phyloP scores from a whole-genome alignment of 2,797 vertebrate species.

The Anisognathus igniventris region DNA sequence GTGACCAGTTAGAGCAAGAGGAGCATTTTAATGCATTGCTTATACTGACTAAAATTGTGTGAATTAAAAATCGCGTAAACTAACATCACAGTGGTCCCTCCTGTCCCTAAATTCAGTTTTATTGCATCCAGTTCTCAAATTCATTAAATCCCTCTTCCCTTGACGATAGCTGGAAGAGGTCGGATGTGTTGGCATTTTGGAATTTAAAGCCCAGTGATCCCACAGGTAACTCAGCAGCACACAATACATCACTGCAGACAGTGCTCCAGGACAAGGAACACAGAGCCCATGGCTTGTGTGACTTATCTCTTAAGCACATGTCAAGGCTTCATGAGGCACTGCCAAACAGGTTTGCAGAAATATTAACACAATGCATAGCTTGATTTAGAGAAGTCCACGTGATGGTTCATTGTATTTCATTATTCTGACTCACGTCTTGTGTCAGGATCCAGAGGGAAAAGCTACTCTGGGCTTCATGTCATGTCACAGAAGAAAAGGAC shows the following conservation, averaged over 20 bases:
- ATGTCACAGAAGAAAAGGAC: not conserved
- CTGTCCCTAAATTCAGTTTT: not conserved
- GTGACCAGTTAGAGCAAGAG: not conserved
- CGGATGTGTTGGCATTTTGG: accelerated
- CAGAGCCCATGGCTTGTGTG: not conserved
- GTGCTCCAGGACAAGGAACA: not conserved
- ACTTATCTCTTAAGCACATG: not conserved
- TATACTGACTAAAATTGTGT: not conserved
- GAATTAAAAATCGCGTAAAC: not conserved
- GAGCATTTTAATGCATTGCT: not conserved
- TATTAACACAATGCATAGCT: not conserved
- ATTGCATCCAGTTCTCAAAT: not conserved
- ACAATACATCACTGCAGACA: not conserved
- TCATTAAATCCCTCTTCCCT: not conserved
- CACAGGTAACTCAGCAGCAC: not conserved
- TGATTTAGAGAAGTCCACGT: not conserved
- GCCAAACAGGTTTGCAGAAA: not conserved
- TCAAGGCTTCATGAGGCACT: not conserved
- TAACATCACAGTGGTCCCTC: not conserved
- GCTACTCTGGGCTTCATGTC: not conserved
- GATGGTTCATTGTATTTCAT: not conserved
- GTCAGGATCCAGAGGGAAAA: not conserved
- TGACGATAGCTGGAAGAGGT: not conserved
- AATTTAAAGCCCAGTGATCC: not conserved
- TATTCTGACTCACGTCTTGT: not conserved